Evolutionary conservation across 2,888 invertebrate genomes (phyloP).

Genomic region (Cosmorhoe ocellata): DNA sequence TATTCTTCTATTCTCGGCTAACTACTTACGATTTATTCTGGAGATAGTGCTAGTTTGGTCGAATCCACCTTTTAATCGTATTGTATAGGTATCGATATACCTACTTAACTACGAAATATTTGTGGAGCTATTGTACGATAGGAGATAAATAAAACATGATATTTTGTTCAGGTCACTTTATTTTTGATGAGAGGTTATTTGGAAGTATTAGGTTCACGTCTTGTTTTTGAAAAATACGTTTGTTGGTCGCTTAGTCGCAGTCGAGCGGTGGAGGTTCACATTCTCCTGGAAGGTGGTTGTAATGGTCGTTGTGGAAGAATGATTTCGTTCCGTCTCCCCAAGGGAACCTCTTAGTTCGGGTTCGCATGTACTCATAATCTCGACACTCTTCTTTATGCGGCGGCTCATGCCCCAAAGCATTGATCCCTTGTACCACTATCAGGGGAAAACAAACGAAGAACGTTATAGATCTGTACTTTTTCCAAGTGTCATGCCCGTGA

Average conservation of each 20-base stretch:
- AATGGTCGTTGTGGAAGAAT: conserved; percentile 92
- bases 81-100: too few relatives aligned
- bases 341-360: conserved; percentile 92
- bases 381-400: conserved; percentile 54
- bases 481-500: conserved; percentile 54
- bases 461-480: conserved; percentile 55
- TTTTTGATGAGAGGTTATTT: not conserved
- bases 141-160: conserved; percentile 2
- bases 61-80: too few relatives aligned
- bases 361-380: conserved; percentile 88
- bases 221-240: too few relatives aligned
- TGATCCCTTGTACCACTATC: conserved; percentile 52
- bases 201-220: too few relatives aligned
- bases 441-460: conserved; percentile 59
- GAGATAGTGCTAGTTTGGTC: too few relatives aligned
- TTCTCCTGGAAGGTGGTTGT: conserved; percentile 80
- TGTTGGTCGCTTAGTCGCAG: conserved; percentile 52
- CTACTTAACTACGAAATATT: too few relatives aligned
- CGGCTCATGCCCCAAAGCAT: conserved; percentile 38
- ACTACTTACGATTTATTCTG: too few relatives aligned
- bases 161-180: conserved; percentile 20
- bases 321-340: conserved; percentile 93
- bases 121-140: too few relatives aligned
- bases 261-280: conserved; percentile 57
- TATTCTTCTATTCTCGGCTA: too few relatives aligned